phyloP scores from a whole-genome alignment of 2,888 invertebrate genomes.

The Thymelicus sylvestris region DNA sequence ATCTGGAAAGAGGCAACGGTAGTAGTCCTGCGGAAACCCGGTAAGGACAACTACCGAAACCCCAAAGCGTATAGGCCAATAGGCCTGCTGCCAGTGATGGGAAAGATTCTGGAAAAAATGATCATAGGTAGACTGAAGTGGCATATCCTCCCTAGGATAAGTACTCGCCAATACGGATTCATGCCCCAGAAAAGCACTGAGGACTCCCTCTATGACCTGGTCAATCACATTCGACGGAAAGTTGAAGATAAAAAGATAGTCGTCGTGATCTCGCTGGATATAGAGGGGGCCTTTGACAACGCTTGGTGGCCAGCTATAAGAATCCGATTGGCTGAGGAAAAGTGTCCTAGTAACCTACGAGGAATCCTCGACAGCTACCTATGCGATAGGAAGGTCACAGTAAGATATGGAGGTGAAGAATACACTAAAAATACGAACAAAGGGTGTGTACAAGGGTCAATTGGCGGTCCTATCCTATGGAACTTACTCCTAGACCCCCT shows the following conservation, averaged over 20 bases:
- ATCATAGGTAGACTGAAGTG: conserved; percentile 17
- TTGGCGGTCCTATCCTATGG: conserved; percentile 9
- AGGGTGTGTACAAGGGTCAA: no score
- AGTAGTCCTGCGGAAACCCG: conserved; percentile 2
- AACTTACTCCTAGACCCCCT: conserved; percentile 16
- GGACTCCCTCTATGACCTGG: conserved; percentile 16
- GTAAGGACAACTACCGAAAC: not conserved
- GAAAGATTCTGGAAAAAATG: conserved; percentile 28
- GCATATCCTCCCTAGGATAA: conserved; percentile 7
- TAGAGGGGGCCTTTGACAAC: conserved; percentile 24
- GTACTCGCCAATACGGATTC: no score
- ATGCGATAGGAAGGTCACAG: no score
- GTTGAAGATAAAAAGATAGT: not conserved
- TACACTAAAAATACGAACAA: no score
- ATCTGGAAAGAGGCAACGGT: not conserved
- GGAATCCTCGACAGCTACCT: not conserved
- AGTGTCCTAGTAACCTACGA: not conserved
- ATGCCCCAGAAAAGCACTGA: conserved; percentile 14
- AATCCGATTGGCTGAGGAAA: not conserved
- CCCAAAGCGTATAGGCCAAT: conserved; percentile 11
- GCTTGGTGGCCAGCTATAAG: conserved; percentile 23
- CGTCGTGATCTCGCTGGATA: conserved; percentile 1
- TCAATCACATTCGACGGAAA: not conserved
- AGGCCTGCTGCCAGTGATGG: conserved; percentile 5
- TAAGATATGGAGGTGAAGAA: no score